phyloP scores from a whole-genome alignment of 2,113 vertebrate species.

The Vimba vimba region DNA sequence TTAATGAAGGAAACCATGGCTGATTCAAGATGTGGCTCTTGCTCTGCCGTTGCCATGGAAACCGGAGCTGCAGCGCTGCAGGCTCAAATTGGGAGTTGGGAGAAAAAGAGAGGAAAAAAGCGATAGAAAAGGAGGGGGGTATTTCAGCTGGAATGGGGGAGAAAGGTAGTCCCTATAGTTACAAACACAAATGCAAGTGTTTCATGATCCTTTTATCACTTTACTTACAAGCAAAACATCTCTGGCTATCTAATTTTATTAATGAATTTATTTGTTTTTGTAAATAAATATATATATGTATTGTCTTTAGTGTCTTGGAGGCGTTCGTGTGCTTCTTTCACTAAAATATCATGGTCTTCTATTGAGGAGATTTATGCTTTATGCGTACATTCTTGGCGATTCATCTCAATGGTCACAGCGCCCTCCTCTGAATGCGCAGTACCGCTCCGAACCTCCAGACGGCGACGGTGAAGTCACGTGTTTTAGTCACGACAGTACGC shows the following conservation, averaged over 20 bases:
- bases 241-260: background rate
- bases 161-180: background rate
- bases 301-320: background rate
- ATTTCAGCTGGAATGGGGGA: slow-evolving; percentile 41
- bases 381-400: background rate
- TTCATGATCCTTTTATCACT: background rate
- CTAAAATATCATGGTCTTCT: background rate
- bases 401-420: background rate
- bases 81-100: slow-evolving; percentile 76
- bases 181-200: background rate
- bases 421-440: background rate
- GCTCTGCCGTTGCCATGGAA: slow-evolving; percentile 81
- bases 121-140: slow-evolving; percentile 9
- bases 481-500: background rate
- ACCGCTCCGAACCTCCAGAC: slow-evolving; percentile 8
- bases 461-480: background rate
- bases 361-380: background rate
- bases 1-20: slow-evolving; percentile 67
- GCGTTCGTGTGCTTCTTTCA: background rate
- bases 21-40: slow-evolving; percentile 71
- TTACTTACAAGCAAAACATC: background rate
- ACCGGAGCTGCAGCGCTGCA: slow-evolving; percentile 79
- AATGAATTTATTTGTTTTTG: background rate
- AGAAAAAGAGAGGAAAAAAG: slow-evolving; percentile 48
- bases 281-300: background rate